A percentile compares a stretch with the other conserved stretches of the same genome.
Conservation (phyloP, 2,797 vertebrate genomes). For the Rachycentron canadum region DNA sequence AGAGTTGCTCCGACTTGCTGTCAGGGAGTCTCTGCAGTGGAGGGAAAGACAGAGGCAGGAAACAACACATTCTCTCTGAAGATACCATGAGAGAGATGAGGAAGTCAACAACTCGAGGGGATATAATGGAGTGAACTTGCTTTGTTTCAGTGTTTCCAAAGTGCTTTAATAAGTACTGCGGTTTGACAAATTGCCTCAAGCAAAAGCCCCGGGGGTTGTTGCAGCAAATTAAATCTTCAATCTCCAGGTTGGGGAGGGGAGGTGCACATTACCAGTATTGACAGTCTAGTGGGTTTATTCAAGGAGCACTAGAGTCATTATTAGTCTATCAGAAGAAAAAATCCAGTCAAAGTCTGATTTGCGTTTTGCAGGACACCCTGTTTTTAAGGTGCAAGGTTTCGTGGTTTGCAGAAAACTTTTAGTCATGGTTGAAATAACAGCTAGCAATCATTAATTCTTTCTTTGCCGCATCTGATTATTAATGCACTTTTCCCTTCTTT, state of each 20-base stretch:
- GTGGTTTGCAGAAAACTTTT: constrained; percentile 15
- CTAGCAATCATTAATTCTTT: constrained; percentile 5
- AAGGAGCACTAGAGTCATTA: constrained; percentile 7
- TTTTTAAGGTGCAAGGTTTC: constrained; percentile 21
- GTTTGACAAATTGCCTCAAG: constrained; percentile 73
- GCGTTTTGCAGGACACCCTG: not conserved
- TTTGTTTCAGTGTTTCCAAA: constrained; percentile 65
- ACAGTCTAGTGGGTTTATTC: constrained; percentile 29
- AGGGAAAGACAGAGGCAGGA: constrained; percentile 57
- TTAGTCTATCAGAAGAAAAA: not conserved
- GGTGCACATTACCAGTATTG: constrained; percentile 39
- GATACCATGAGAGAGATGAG: constrained; percentile 65
- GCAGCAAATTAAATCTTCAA: constrained; percentile 65
- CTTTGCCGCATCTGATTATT: constrained; percentile 49
- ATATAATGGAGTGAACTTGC: constrained; percentile 66
- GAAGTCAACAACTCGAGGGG: constrained; percentile 71
- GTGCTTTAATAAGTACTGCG: constrained; percentile 72
- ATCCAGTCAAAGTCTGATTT: not conserved
- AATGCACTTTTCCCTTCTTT: constrained; percentile 11
- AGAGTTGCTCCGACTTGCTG: constrained; percentile 63
- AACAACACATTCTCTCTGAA: constrained; percentile 67
- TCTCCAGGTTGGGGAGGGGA: constrained; percentile 40
- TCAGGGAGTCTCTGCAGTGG: constrained; percentile 53
- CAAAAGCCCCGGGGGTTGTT: constrained; percentile 57
- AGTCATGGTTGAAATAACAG: constrained; percentile 28